Evolutionary conservation across 2,888 invertebrate species (phyloP), one percentile per base, ranked within the genome.

Genomic region (Seladonia tumulorum): DNA sequence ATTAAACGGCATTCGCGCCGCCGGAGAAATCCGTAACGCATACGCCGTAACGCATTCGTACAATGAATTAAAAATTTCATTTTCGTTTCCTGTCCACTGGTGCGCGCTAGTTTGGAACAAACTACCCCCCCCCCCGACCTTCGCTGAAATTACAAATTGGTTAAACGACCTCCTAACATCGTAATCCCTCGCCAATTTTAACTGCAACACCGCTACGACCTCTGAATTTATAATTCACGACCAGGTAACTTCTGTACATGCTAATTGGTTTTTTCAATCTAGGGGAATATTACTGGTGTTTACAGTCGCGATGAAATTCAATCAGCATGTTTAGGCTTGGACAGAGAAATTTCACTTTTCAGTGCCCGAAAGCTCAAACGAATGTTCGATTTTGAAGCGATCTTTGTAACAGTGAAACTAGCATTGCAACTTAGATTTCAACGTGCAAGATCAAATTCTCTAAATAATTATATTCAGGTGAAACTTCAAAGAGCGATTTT

Each of bases 101-200:
- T 35, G 22, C 14, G 5, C 39, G 45, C 35, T 29, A 53, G 73
- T 53, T 74, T 22, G 35, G n/a, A 39, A 39, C 39, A 35, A 74
- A 74, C 53, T 39, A n/a, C n/a, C n/a, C n/a, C n/a, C n/a, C n/a
- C 35, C 35, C n/a, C 53, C 5, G 39, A 53, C 53, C 35, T 53
- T 74, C 49, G 1, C 74, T n/a, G 22, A 74, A 57, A 74, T 74
- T 74, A 74, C n/a, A 74, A 53, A n/a, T n/a, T 39, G 70, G 39
- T 70, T 70, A 70, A 70, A 70, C 22, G 70, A 39, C 39, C 70
- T 70, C 42, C 70, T 70, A 70, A 70, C 39, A 42, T 39, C 5
- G 70, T 70, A 70, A 70, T 42, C 70, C 70, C 70, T 39, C 70
- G 70, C n/a, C 70, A n/a, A 42, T 70, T 70, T 42, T 22, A 70